Evolutionary conservation across 2,888 invertebrate species (phyloP).

Genomic region (Lysandra coridon): DNA sequence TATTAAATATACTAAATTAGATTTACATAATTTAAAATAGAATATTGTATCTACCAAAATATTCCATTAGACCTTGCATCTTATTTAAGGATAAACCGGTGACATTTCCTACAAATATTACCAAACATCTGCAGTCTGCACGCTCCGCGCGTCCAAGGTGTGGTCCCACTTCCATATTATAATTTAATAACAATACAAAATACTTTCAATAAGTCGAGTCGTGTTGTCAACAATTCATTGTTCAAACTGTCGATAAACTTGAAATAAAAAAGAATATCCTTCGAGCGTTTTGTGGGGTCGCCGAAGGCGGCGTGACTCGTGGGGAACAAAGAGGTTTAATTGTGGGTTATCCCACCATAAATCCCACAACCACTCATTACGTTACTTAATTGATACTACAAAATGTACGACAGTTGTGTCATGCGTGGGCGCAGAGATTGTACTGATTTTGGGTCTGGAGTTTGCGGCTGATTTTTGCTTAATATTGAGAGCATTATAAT

Average conservation of each 20-base stretch:
- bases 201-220: conserved; percentile 1
- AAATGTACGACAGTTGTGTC: conserved; percentile 10
- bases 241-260: conserved; percentile 18
- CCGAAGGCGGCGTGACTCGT: conserved; percentile 45
- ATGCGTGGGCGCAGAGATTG: conserved; percentile 16
- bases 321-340: conserved; percentile 74
- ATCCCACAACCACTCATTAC: conserved; percentile 75
- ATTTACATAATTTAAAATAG: too few relatives aligned
- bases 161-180: conserved; percentile 3
- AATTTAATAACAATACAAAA: background rate
- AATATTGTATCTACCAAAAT: background rate
- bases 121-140: background rate
- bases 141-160: background rate
- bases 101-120: background rate
- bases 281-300: conserved; percentile 54
- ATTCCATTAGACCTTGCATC: background rate
- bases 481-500: background rate
- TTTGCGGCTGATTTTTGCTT: conserved; percentile 1
- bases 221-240: conserved; percentile 23
- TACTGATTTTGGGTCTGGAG: conserved; percentile 16
- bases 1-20: background rate
- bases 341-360: conserved; percentile 72
- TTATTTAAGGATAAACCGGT: background rate
- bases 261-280: background rate
- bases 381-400: conserved; percentile 70